phyloP scores from a whole-genome alignment of 2,113 vertebrate genomes.

The Rafetus swinhoei region DNA sequence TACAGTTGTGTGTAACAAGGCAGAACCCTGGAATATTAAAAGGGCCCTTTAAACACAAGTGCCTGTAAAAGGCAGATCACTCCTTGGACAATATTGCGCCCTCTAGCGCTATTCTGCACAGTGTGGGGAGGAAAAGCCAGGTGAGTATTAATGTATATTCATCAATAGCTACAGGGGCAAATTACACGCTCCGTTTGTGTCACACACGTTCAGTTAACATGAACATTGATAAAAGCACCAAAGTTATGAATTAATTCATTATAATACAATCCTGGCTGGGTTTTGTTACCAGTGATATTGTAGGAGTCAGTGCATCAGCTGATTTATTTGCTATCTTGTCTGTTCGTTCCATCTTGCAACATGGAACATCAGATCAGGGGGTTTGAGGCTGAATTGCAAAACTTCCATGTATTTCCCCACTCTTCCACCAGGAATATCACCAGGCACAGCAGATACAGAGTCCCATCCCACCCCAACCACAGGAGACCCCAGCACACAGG shows the following conservation, averaged over 20 bases:
- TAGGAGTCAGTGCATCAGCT: neutral
- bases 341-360: neutral
- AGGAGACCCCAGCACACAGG: neutral
- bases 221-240: slow-evolving; percentile 22
- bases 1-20: neutral
- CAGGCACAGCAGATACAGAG: neutral
- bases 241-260: neutral
- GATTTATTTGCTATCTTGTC: neutral
- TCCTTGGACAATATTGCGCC: rapidly evolving
- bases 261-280: neutral
- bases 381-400: neutral
- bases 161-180: neutral
- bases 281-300: neutral
- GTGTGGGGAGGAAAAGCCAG: neutral
- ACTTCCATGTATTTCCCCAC: neutral
- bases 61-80: neutral
- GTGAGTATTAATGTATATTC: neutral
- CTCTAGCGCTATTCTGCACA: neutral
- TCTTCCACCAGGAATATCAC: neutral
- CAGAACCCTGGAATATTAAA: neutral
- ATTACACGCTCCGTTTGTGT: neutral
- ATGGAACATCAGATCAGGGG: neutral
- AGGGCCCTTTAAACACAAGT: neutral
- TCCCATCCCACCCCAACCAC: neutral
- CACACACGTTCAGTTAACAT: neutral